Conservation (phyloP, 2,888 invertebrate genomes). For the Lumbricus terrestris region DNA sequence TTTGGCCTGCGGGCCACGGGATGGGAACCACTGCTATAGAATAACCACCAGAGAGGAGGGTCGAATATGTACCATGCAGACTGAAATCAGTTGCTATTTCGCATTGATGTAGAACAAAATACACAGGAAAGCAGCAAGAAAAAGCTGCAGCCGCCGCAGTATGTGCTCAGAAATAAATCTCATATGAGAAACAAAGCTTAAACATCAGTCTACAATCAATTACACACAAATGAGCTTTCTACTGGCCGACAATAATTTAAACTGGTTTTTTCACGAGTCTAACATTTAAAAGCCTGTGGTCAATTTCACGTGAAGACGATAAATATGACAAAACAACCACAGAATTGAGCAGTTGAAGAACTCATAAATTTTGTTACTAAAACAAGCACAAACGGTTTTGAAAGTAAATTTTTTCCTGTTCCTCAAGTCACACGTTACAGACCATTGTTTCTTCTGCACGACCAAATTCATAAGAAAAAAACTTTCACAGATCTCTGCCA, state of each 20-base stretch:
- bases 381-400: neutral
- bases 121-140: neutral
- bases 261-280: neutral
- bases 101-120: neutral
- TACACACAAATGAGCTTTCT: neutral
- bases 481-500: neutral
- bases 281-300: neutral
- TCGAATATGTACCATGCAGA: no score
- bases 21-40: no score
- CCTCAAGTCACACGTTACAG: neutral
- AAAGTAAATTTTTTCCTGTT: neutral
- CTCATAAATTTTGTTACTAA: neutral
- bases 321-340: neutral
- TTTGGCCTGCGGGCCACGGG: no score
- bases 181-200: neutral
- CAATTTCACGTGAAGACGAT: neutral
- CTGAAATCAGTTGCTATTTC: no score
- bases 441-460: no score
- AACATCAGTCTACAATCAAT: neutral
- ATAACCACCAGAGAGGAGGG: no score
- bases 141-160: neutral
- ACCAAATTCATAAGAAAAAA: no score
- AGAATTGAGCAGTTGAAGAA: neutral
- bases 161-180: no score
- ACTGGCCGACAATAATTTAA: neutral